Evolutionary conservation across 2,888 invertebrate species (phyloP).

Genomic region (Lypha dubia): DNA sequence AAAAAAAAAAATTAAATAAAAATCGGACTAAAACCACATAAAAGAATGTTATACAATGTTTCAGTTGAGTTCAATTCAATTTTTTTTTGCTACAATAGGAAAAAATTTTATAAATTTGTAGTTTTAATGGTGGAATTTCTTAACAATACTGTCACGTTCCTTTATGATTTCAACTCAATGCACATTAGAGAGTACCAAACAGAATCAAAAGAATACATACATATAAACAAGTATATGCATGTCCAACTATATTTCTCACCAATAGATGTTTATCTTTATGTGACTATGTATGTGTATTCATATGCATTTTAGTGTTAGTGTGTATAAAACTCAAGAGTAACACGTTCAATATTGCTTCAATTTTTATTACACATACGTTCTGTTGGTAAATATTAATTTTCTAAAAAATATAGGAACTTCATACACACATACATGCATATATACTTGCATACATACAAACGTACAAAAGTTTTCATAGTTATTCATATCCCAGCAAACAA

Average conservation of each 20-base stretch:
- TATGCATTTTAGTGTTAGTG: background rate
- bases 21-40: conserved; percentile 22
- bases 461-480: no score
- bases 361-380: conserved; percentile 71
- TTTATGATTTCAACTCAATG: conserved; percentile 70
- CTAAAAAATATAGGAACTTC: conserved; percentile 46
- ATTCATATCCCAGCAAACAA: background rate
- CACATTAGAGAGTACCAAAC: conserved; percentile 55
- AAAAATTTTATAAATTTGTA: conserved; percentile 65
- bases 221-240: conserved; percentile 22
- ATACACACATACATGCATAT: background rate
- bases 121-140: conserved; percentile 65
- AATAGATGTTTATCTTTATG: conserved; percentile 1
- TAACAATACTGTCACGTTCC: conserved; percentile 72
- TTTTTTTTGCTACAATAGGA: conserved; percentile 21
- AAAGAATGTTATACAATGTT: conserved; percentile 25
- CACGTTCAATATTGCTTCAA: conserved; percentile 73
- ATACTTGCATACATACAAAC: background rate
- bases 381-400: conserved; percentile 70
- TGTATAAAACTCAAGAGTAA: conserved; percentile 59
- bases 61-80: conserved; percentile 35
- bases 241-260: conserved; percentile 7
- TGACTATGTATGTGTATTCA: background rate
- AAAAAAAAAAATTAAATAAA: no score
- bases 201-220: no score